A percentile compares a stretch with the other conserved stretches of the same genome.
phyloP scores from a whole-genome alignment of 2,113 vertebrate species.

The Tupaia tana region DNA sequence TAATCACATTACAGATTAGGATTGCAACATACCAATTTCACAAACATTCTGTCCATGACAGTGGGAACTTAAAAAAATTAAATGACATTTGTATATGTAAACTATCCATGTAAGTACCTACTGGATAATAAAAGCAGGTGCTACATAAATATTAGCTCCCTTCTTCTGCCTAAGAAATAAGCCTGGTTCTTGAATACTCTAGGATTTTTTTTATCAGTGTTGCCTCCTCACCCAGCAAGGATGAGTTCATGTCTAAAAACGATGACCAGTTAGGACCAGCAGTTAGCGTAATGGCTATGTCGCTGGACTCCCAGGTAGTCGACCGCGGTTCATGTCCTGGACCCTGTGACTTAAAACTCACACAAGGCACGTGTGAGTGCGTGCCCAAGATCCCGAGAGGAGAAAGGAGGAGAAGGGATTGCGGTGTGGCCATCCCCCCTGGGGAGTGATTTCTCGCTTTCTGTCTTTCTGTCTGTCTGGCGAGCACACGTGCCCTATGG shows the following conservation, averaged over 20 bases:
- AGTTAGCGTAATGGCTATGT: too few relatives aligned
- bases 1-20: not conserved
- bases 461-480: too few relatives aligned
- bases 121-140: not conserved
- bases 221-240: not conserved
- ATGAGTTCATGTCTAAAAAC: conserved; percentile 17
- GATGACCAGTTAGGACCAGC: not conserved
- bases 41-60: not conserved
- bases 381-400: too few relatives aligned
- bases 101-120: not conserved
- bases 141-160: not conserved
- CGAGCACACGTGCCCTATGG: too few relatives aligned
- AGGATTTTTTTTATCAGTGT: not conserved
- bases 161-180: not conserved
- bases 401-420: too few relatives aligned
- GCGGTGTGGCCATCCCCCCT: too few relatives aligned
- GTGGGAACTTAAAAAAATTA: not conserved
- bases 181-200: not conserved
- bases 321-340: too few relatives aligned
- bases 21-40: not conserved
- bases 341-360: too few relatives aligned
- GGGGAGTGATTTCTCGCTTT: too few relatives aligned
- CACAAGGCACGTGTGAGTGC: too few relatives aligned
- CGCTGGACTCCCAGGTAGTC: too few relatives aligned
- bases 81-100: not conserved